These are phyloP conservation scores for Laterallus jamaicensis DNA, from an alignment of 2,113 vertebrate species.

Conservation along the genomic window DNA sequence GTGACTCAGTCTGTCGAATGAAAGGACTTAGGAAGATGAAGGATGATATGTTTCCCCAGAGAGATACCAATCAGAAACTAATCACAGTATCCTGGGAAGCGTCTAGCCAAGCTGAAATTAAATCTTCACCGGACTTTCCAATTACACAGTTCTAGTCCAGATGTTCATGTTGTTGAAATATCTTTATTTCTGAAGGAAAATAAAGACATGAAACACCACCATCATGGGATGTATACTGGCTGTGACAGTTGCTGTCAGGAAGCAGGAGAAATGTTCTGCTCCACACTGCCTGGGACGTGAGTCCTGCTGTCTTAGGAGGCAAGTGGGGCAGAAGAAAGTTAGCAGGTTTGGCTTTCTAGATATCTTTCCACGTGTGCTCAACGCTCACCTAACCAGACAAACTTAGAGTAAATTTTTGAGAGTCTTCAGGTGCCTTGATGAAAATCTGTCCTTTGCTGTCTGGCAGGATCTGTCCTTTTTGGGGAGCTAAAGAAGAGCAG, in stretches of 20 bases:
- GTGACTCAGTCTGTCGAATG: not conserved
- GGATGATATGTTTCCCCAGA: not conserved
- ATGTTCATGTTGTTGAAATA: conserved; percentile 20
- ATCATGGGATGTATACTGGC: not conserved
- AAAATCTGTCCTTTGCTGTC: not conserved
- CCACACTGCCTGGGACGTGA: not conserved
- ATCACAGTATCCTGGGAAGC: not conserved
- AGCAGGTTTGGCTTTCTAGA: not conserved
- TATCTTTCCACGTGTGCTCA: not conserved
- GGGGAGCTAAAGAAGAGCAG: not conserved
- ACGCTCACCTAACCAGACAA: not conserved
- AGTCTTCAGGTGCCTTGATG: not conserved
- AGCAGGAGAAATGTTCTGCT: not conserved
- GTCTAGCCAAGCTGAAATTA: conserved; percentile 46
- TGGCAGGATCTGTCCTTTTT: not conserved
- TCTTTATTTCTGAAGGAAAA: conserved; percentile 32
- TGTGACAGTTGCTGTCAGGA: conserved; percentile 1
- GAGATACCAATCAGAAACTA: conserved; percentile 25
- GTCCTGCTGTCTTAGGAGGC: not conserved
- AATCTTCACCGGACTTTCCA: not conserved
- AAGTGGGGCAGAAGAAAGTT: not conserved
- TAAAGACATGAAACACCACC: not conserved
- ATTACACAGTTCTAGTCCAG: conserved; percentile 19
- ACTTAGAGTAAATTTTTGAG: not conserved
- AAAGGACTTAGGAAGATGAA: conserved; percentile 34